Conservation (phyloP, 2,888 invertebrate genomes). For the Strigamia transsilvanica region DNA sequence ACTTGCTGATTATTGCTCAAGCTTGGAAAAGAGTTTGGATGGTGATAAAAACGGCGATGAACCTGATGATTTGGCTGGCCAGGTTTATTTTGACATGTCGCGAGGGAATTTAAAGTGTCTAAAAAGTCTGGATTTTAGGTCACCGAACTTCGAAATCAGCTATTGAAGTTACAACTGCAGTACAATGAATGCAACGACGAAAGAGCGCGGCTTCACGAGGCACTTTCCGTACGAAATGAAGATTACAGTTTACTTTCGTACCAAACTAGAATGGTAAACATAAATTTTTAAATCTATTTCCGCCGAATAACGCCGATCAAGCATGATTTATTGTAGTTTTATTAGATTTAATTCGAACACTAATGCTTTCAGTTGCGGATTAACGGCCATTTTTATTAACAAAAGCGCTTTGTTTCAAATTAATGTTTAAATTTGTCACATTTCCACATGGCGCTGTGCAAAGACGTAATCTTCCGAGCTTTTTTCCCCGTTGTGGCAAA, state of each 20-base stretch:
- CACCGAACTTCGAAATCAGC: slow-evolving; percentile 75
- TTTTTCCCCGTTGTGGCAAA: neutral
- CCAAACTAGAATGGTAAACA: slow-evolving; percentile 69
- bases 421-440: too few relatives aligned
- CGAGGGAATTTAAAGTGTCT: neutral
- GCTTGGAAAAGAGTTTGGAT: slow-evolving; percentile 63
- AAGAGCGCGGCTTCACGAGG: slow-evolving; percentile 64
- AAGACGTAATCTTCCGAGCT: neutral
- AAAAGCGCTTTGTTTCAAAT: too few relatives aligned
- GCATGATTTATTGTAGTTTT: neutral
- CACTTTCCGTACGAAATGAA: slow-evolving; percentile 70
- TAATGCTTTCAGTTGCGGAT: too few relatives aligned
- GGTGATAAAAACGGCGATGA: slow-evolving; percentile 61
- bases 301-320: neutral
- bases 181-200: slow-evolving; percentile 71
- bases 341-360: too few relatives aligned
- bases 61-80: slow-evolving; percentile 62
- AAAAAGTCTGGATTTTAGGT: slow-evolving; percentile 61
- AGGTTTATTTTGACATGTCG: slow-evolving; percentile 63
- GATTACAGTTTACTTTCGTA: slow-evolving; percentile 71
- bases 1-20: slow-evolving; percentile 63
- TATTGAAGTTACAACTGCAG: slow-evolving; percentile 76
- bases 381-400: too few relatives aligned
- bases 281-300: neutral
- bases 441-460: neutral